A percentile compares a stretch with the other conserved stretches of the same genome.
phyloP scores from a whole-genome alignment of 2,888 invertebrate genomes.

The Napeogenes inachia region DNA sequence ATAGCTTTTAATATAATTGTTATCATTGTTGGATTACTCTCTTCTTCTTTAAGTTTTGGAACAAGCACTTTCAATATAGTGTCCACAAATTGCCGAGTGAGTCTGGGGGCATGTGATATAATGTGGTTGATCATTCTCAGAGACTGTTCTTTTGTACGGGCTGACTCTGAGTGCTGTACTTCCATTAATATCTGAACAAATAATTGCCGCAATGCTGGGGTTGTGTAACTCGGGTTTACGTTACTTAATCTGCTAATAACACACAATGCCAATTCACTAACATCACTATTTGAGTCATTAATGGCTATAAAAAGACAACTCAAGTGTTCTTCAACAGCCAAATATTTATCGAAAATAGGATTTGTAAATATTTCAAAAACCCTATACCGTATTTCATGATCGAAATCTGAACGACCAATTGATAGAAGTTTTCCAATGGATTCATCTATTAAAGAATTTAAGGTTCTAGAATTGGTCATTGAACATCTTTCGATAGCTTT shows the following conservation, averaged over 20 bases:
- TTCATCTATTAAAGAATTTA: conserved; percentile 92
- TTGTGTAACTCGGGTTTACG: conserved; percentile 98
- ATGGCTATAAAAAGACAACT: conserved; percentile 94
- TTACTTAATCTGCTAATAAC: conserved; percentile 94
- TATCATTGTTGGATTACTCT: conserved; percentile 93
- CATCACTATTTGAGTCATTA: conserved; percentile 97
- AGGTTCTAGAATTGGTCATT: conserved; percentile 85
- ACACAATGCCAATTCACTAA: conserved; percentile 94
- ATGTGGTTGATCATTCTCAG: conserved; percentile 96
- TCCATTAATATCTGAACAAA: conserved; percentile 95
- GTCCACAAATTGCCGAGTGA: conserved; percentile 96
- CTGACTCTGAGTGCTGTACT: conserved; percentile 95
- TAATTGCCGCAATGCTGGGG: conserved; percentile 94
- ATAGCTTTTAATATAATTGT: conserved; percentile 93
- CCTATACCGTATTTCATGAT: conserved; percentile 93
- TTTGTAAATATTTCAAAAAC: conserved; percentile 94
- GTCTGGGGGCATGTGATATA: conserved; percentile 93
- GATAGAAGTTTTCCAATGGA: conserved; percentile 93
- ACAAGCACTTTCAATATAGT: conserved; percentile 93
- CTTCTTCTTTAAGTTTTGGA: conserved; percentile 92
- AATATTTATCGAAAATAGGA: conserved; percentile 91
- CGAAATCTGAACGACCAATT: conserved; percentile 96
- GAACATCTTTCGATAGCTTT: conserved; percentile 85
- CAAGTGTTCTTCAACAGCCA: conserved; percentile 96
- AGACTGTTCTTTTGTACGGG: conserved; percentile 97